These are phyloP conservation scores for Megastigmus dorsalis DNA, from an alignment of 2,888 invertebrate species.

Conservation along the genomic window DNA sequence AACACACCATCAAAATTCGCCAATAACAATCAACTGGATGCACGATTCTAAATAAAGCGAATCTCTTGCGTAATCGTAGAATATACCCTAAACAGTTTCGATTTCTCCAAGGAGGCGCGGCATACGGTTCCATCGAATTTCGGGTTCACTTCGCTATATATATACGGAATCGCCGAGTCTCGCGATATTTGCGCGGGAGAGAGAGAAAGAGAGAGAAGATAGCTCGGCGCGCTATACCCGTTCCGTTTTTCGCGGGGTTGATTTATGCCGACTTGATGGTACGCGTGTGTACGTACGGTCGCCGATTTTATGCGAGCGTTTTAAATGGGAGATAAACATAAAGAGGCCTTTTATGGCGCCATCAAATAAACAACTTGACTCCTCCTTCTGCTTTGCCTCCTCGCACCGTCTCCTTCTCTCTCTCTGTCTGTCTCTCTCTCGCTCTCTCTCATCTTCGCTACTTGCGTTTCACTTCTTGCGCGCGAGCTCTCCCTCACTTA, in stretches of 20 bases:
- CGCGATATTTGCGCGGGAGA: too few relatives aligned
- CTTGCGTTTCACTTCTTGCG: slow-evolving; percentile 4
- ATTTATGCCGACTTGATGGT: slow-evolving; percentile 73
- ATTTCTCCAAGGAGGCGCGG: not conserved
- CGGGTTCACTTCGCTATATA: too few relatives aligned
- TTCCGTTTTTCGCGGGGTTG: slow-evolving; percentile 69
- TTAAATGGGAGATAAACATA: slow-evolving; percentile 74
- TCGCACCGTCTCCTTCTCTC: not conserved
- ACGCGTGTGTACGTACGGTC: slow-evolving; percentile 59
- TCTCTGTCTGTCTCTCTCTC: not conserved
- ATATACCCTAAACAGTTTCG: slow-evolving; percentile 1
- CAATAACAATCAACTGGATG: not conserved
- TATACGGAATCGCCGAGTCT: not conserved
- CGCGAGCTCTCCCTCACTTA: slow-evolving; percentile 42
- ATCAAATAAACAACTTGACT: slow-evolving; percentile 75
- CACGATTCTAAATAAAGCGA: not conserved
- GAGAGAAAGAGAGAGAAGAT: slow-evolving; percentile 9
- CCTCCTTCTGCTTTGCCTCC: slow-evolving; percentile 68
- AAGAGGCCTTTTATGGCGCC: slow-evolving; percentile 75
- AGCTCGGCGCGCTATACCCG: slow-evolving; percentile 44
- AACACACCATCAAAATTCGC: not conserved
- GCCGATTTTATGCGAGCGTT: slow-evolving; percentile 72
- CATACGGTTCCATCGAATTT: slow-evolving; percentile 21
- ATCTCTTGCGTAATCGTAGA: not conserved
- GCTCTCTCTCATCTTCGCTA: not conserved